Percentiles rank a stretch among this genome's conserved stretches.
These are phyloP conservation scores for Tychaedon coryphoeus DNA, from an alignment of 2,113 vertebrate species.

Conservation along the genomic window DNA sequence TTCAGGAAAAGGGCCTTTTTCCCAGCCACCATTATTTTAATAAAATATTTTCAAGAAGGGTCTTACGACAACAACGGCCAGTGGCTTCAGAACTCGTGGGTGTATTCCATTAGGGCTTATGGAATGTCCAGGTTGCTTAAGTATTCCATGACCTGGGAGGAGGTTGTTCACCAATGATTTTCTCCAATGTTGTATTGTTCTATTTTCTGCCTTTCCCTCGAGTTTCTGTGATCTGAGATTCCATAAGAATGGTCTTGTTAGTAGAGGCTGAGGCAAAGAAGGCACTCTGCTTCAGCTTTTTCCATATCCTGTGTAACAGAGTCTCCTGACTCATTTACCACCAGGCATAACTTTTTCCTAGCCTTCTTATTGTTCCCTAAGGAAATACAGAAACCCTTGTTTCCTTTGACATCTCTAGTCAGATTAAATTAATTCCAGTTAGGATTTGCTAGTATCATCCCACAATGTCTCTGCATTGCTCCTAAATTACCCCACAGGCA, in stretches of 20 bases:
- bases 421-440: neutral
- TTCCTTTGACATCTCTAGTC: neutral
- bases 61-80: neutral
- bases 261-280: neutral
- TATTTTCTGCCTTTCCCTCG: neutral
- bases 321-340: neutral
- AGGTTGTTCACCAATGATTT: neutral
- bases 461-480: neutral
- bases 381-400: neutral
- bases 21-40: neutral
- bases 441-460: too few species aligned
- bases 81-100: neutral
- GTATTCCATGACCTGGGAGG: neutral
- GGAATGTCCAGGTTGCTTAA: neutral
- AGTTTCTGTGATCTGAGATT: neutral
- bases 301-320: neutral
- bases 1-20: neutral
- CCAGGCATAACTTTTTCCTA: neutral
- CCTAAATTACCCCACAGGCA: neutral
- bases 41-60: neutral
- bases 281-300: neutral
- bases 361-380: neutral
- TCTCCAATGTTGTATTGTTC: too few species aligned
- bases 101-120: fast-evolving
- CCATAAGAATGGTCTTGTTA: neutral